Conservation (phyloP, 2,888 invertebrate genomes). For the Onchidella celtica region DNA sequence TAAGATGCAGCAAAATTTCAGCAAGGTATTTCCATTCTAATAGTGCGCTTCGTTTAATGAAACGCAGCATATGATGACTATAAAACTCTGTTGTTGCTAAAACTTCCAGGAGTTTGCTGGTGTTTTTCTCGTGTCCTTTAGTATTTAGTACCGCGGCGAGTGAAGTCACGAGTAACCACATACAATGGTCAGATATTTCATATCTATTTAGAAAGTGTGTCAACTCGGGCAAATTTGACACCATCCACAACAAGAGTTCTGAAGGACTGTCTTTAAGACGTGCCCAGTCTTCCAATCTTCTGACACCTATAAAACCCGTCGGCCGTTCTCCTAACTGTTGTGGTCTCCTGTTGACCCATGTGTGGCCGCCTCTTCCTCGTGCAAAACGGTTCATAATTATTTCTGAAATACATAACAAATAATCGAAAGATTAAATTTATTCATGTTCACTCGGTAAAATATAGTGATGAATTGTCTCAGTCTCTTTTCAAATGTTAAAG, state of each 20-base stretch:
- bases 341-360: too few species aligned
- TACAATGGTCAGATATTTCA: neutral
- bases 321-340: neutral
- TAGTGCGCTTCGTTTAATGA: neutral
- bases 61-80: neutral
- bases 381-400: too few species aligned
- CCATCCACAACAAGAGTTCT: constrained; percentile 1
- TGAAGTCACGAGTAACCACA: neutral
- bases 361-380: too few species aligned
- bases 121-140: neutral
- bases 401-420: too few species aligned
- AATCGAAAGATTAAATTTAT: too few species aligned
- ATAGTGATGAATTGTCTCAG: too few species aligned
- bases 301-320: neutral
- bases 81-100: neutral
- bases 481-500: too few species aligned
- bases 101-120: neutral
- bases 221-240: neutral
- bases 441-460: too few species aligned
- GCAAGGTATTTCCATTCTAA: neutral
- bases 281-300: neutral
- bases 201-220: neutral
- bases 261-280: neutral
- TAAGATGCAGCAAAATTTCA: neutral
- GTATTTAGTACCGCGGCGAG: neutral